Base-by-base conservation (phyloP, 2,797 vertebrate species). In the Meriones psammophilus region DNA sequence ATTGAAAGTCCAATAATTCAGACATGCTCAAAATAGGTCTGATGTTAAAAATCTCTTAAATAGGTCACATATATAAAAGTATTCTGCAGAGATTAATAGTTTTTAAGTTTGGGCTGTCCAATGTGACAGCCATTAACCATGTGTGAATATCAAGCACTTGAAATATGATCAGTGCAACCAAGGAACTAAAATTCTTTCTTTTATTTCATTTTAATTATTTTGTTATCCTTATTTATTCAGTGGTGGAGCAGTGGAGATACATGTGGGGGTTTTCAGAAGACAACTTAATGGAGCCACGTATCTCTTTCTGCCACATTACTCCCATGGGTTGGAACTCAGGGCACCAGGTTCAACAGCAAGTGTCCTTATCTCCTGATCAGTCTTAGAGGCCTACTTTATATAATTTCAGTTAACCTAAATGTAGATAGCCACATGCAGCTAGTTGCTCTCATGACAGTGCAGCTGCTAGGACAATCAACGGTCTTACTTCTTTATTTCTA, bases 401-500 rank as follows among this genome's bases (percentile, higher is more conserved):
- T 87, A 78, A 89, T 66, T 91, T 94, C n/a, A 86, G 26, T 86
- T 91, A 50, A 92, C 54, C 87, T 88, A 93, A 84, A 92, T 79
- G 56, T 95, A 81, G 74, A 56, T 73, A 91, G 33, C 3, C 42
- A 92, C 33, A 77, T 24, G 4, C 60, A 39, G 17, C 74, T 80
- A 77, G 80, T 84, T 71, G 36, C 54, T 89, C n/a, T 58, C 17
- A 30, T 83, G 39, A 85, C 12, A 50, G 50, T 91, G 13, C n/a
- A 90, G 54, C 90, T 74, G 94, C n/a, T 94, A 64, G n/a, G 77
- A 60, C 10, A 83, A 68, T 42, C 1, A 3, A 20, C 74, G 54
- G 14, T 46, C 33, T 97, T 36, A 84, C 33, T 66, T 91, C 56
- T 78, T 80, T 86, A 92, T 64, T 81, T 92, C 33, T 92, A 30